Conservation (phyloP, 2,113 vertebrate species). For the Haemorhous mexicanus region DNA sequence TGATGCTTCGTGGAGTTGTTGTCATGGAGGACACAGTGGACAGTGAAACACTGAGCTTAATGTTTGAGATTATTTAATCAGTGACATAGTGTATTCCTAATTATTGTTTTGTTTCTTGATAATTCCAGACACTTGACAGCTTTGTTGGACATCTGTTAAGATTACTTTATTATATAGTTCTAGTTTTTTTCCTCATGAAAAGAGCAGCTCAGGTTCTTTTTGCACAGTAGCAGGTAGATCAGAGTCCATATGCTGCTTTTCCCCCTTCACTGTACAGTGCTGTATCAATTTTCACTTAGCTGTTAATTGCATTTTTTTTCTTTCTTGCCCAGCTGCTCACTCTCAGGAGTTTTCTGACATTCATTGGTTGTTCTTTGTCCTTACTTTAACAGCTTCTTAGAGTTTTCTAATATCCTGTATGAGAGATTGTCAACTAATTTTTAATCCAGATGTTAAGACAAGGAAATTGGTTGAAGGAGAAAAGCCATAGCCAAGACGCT, state of each 20-base stretch:
- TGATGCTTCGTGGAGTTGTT: background rate
- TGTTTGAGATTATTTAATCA: background rate
- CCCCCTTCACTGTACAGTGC: background rate
- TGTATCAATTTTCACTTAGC: background rate
- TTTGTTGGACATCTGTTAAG: background rate
- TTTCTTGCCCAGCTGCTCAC: background rate
- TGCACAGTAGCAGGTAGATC: background rate
- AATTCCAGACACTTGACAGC: background rate
- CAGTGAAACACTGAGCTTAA: background rate
- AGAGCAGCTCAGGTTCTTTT: background rate
- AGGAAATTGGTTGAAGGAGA: background rate
- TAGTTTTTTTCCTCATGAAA: rapidly evolving
- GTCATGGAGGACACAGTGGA: background rate
- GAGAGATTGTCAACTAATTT: background rate
- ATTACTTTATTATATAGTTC: background rate
- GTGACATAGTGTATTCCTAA: background rate
- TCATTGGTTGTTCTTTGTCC: background rate
- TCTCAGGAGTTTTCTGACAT: background rate
- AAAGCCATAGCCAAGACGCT: background rate
- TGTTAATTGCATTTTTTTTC: background rate
- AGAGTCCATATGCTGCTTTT: background rate
- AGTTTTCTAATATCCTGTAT: background rate
- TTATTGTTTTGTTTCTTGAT: background rate
- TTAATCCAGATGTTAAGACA: background rate
- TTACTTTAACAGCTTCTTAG: background rate